A percentile compares a stretch with the other conserved stretches of the same genome.
phyloP scores from a whole-genome alignment of 2,113 vertebrate genomes.

The Lanius collurio region DNA sequence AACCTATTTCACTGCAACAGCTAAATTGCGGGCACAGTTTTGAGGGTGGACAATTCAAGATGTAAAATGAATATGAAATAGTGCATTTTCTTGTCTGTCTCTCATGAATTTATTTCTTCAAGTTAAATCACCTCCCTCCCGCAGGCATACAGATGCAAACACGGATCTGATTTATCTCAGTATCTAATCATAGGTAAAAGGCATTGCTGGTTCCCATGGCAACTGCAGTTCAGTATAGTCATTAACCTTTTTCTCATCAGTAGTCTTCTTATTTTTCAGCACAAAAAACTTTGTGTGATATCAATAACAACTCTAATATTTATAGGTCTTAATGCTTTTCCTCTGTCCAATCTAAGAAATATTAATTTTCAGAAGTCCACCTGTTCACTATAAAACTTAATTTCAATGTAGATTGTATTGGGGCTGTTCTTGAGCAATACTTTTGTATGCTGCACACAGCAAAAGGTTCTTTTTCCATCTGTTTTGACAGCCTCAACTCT shows the following conservation, averaged over 20 bases:
- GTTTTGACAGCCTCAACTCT: conserved; percentile 53
- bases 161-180: background rate
- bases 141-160: background rate
- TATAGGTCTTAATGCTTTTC: conserved; percentile 32
- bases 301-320: conserved; percentile 59
- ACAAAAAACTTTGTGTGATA: conserved; percentile 38
- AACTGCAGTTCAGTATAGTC: conserved; percentile 45
- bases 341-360: conserved; percentile 9
- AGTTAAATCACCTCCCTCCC: background rate
- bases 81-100: background rate
- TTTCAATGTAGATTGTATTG: conserved; percentile 34
- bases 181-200: conserved; percentile 56
- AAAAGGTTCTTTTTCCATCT: conserved; percentile 26
- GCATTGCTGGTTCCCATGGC: conserved; percentile 52
- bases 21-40: background rate
- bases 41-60: background rate
- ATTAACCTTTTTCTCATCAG: conserved; percentile 48
- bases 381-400: conserved; percentile 51
- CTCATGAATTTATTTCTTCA: background rate
- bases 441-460: background rate
- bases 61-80: background rate
- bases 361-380: conserved; percentile 13
- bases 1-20: background rate
- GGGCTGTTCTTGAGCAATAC: background rate
- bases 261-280: conserved; percentile 35